Evolutionary conservation across 1,140 invertebrate genomes (phyloP), one percentile per base, ranked within the genome.

Genomic region (Drosophila melanica): DNA sequence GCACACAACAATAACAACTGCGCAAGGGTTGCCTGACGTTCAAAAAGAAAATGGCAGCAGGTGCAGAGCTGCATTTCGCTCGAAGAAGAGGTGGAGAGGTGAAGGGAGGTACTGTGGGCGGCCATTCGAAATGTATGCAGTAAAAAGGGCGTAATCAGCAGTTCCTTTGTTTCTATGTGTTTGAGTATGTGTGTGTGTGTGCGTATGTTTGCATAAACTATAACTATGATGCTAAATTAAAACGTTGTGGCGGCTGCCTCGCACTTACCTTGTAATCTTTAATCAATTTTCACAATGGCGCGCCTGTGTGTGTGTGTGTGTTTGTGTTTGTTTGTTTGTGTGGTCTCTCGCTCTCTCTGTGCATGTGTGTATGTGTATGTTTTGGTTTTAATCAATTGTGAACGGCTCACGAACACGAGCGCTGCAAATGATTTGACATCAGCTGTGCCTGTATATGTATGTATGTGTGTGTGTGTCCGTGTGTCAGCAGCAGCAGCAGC

Each of bases 341-440:
- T 58, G 78, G 35, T 37, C 30, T 33, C 30, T 35, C 33, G 33
- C 33, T 35, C 33, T 35, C 33, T 35, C 33, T 35, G 33, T 33
- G 30, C 2, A 8, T 53, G 27, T 51, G n/a, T 30, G 27, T 37
- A 41, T 51, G 39, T 35, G 54, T 77, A 81, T 87, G 84, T 87
- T 87, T 87, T 89, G 84, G 71, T 89, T 89, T 87, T 82, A 87
- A 89, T 87, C 84, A 89, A 89, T 87, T 89, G 76, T 82, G 79
- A 89, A 89, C 76, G 75, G 6, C 71, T 58, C 71, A 86, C 81
- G 44, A 87, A 67, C 79, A 87, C 79, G 74, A 76, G 60, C 78
- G 58, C 60, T 77, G 79, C 75, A 89, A 82, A 89, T 82, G 75
- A 82, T 82, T 85, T 84, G 75, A 79, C 84, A 86, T 89, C 82